phyloP scores from a whole-genome alignment of 2,797 vertebrate species.

The Menidia menidia region DNA sequence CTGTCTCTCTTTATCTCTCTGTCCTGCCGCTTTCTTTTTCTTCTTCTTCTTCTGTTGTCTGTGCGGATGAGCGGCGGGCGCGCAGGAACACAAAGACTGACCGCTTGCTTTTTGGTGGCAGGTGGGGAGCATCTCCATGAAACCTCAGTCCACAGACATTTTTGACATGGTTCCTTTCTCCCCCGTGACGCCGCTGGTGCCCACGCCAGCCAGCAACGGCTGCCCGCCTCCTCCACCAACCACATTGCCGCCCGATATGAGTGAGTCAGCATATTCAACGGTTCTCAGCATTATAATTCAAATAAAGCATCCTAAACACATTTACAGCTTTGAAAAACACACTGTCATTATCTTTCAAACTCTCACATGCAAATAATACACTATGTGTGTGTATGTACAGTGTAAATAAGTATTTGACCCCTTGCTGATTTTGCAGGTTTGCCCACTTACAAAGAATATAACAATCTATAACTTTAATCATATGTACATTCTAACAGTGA shows the following conservation, averaged over 20 bases:
- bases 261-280: slow-evolving; percentile 73
- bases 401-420: too few relatives aligned
- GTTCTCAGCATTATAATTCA: too few relatives aligned
- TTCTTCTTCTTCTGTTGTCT: slow-evolving; percentile 4
- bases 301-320: too few relatives aligned
- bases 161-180: slow-evolving; percentile 99
- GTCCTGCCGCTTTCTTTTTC: slow-evolving; percentile 12
- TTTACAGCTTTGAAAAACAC: too few relatives aligned
- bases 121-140: slow-evolving; percentile 87
- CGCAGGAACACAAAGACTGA: neutral
- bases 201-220: slow-evolving; percentile 89
- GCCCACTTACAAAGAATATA: too few relatives aligned
- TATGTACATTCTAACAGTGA: too few relatives aligned
- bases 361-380: too few relatives aligned
- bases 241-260: slow-evolving; percentile 88
- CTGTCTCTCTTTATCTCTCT: slow-evolving; percentile 4
- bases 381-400: too few relatives aligned
- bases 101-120: slow-evolving; percentile 64
- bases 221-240: slow-evolving; percentile 89
- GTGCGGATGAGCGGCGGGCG: neutral
- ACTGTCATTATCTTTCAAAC: too few relatives aligned
- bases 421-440: too few relatives aligned
- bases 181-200: slow-evolving; percentile 88
- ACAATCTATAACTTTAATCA: too few relatives aligned
- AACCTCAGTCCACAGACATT: slow-evolving; percentile 90